A percentile compares a stretch with the other conserved stretches of the same genome.
Conservation (phyloP, 2,888 invertebrate genomes). For the Campoletis raptor region DNA sequence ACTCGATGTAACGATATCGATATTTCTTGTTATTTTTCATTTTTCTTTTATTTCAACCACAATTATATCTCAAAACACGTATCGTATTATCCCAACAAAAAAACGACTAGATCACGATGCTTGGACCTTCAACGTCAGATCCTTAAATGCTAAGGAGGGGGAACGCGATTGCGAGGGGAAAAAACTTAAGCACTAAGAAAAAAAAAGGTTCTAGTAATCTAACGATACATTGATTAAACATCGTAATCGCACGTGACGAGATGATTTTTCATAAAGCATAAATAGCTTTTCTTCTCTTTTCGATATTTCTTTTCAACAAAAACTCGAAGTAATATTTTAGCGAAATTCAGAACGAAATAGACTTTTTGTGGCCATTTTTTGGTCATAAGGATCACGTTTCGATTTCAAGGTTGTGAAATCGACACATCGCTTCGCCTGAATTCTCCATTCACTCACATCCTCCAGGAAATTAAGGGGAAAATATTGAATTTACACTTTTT, state of each 20-base stretch:
- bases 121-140: slow-evolving; percentile 79
- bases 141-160: slow-evolving; percentile 78
- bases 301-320: slow-evolving; percentile 58
- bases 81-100: slow-evolving; percentile 76
- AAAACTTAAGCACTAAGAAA: slow-evolving; percentile 75
- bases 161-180: slow-evolving; percentile 32
- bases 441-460: neutral
- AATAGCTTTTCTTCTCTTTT: slow-evolving; percentile 26
- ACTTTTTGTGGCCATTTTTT: neutral
- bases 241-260: slow-evolving; percentile 70
- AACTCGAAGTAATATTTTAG: slow-evolving; percentile 65
- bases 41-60: slow-evolving; percentile 1
- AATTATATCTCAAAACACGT: slow-evolving; percentile 59
- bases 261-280: slow-evolving; percentile 28
- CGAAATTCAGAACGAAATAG: slow-evolving; percentile 27
- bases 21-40: neutral
- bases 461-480: neutral
- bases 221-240: slow-evolving; percentile 78
- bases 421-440: slow-evolving; percentile 48
- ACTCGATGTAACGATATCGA: slow-evolving; percentile 3
- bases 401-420: slow-evolving; percentile 57
- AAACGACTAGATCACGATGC: slow-evolving; percentile 83
- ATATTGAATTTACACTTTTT: neutral
- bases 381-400: slow-evolving; percentile 53
- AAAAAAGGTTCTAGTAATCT: slow-evolving; percentile 55